These are phyloP conservation scores for Micromussa lordhowensis DNA, from an alignment of 92 coral and sea anemone species.

Conservation along the genomic window DNA sequence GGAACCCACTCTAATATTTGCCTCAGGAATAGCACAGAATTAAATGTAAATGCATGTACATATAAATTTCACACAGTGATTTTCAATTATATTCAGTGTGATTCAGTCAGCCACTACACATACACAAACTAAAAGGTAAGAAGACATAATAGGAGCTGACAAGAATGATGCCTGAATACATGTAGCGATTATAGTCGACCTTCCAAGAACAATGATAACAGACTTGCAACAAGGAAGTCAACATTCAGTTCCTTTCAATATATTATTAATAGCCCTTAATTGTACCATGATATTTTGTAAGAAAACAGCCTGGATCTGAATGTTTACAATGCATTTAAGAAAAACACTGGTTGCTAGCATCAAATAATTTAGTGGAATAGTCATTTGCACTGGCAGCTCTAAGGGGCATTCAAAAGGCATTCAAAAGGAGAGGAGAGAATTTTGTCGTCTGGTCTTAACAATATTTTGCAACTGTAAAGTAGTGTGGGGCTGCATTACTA, in stretches of 20 bases:
- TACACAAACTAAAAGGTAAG: constrained; percentile 29
- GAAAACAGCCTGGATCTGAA: constrained; percentile 28
- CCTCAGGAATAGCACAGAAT: constrained; percentile 37
- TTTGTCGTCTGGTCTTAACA: constrained; percentile 29
- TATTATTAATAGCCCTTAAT: constrained; percentile 28
- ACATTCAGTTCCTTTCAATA: constrained; percentile 24
- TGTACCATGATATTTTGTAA: constrained; percentile 28
- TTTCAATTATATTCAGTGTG: constrained; percentile 25
- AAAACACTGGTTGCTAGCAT: constrained; percentile 33
- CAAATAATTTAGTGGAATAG: constrained; percentile 30
- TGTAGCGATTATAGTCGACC: constrained; percentile 25
- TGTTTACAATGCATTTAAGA: constrained; percentile 27
- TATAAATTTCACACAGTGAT: constrained; percentile 30
- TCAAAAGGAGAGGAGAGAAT: constrained; percentile 34
- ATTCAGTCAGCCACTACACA: constrained; percentile 38
- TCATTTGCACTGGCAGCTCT: constrained; percentile 27
- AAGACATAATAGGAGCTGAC: constrained; percentile 26
- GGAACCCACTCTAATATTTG: constrained; percentile 36
- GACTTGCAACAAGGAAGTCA: constrained; percentile 23
- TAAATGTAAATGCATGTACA: constrained; percentile 18
- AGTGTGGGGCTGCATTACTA: constrained; percentile 27
- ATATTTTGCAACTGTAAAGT: constrained; percentile 34
- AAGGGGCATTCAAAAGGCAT: constrained; percentile 32
- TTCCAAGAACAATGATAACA: constrained; percentile 35
- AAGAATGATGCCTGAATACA: constrained; percentile 28